Evolutionary conservation across 2,113 vertebrate species (phyloP), one percentile per base, ranked within the genome.

Genomic region (Eubucco bourcierii): DNA sequence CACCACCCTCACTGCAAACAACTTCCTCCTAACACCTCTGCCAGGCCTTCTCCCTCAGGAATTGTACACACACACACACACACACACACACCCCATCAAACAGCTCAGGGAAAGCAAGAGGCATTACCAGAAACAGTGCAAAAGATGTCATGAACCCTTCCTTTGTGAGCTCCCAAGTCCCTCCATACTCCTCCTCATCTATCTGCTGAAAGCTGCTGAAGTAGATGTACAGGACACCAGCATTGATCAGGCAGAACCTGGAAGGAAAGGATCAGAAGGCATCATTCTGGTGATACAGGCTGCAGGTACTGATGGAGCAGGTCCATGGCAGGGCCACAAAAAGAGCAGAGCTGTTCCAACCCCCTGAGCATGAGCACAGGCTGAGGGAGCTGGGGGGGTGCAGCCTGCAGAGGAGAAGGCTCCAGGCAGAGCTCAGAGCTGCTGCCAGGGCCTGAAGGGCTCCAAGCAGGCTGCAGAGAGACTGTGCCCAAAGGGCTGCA

Each of bases 101-200:
- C 29, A 60, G 28, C 25, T 50, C 46, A 28, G 61, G 87, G 55
- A 44, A 63, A 79, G 47, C 47, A 87, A 86, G 28, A 81, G 8
- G 68, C 88, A 85, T 90, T 98, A 99, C 99, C 99, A 99, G 97
- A 97, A 99, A 99, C 89, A 99, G 96, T 91, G 99, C 99, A 98
- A 99, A 99, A 24, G 99, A 99, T 23, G 99, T 99, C 99, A 99
- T 99, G 97, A 99, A 99, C 70, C 99, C 99, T 97, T 99, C 99
- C 97, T 99, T 99, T 1, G 99, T 99, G 74, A 99, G 98, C 85
- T 99, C 99, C 99, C 99, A 99, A 0, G 99, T 99, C 78, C 99
- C 99, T 0, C 99, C 99, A 63, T 99, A 99, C 77, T 99, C 99
- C 78, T 99, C 99, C 94, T 99, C 99, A 46, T 99, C 99, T 68